Conservation (phyloP, 2,797 vertebrate species). For the Paratrypauchen microcephalus region DNA sequence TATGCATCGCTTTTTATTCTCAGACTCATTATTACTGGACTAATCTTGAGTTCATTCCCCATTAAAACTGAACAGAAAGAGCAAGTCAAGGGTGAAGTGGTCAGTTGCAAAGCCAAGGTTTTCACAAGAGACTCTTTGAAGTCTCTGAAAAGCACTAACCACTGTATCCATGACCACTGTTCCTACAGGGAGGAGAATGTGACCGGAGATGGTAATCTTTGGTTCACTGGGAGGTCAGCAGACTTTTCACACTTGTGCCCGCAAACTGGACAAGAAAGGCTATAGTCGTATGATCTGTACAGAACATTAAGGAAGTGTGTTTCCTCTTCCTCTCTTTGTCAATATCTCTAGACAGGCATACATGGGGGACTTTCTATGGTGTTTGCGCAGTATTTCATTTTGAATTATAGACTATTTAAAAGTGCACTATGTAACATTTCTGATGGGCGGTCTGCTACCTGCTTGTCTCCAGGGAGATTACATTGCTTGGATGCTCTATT, state of each 20-base stretch:
- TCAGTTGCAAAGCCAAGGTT: conserved; percentile 62
- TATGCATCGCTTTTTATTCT: conserved; percentile 27
- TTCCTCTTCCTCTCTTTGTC: conserved; percentile 35
- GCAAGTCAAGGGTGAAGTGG: conserved; percentile 71
- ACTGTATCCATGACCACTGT: conserved; percentile 73
- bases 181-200: conserved; percentile 70
- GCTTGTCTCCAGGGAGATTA: neutral
- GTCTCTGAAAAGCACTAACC: conserved; percentile 59
- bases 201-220: conserved; percentile 44
- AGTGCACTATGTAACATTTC: neutral
- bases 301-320: conserved; percentile 32
- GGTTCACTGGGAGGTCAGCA: conserved; percentile 76
- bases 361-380: neutral
- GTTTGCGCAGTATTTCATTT: neutral
- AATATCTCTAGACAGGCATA: conserved; percentile 3
- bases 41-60: conserved; percentile 77
- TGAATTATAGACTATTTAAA: neutral
- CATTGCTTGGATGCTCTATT: neutral
- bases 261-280: conserved; percentile 20
- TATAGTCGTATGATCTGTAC: conserved; percentile 30
- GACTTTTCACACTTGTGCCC: conserved; percentile 54
- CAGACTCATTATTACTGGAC: conserved; percentile 47
- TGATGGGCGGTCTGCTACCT: no score
- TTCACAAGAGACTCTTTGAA: conserved; percentile 66
- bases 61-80: conserved; percentile 39